Evolutionary conservation across 2,888 invertebrate species (phyloP).

Genomic region (Atrina japonica): DNA sequence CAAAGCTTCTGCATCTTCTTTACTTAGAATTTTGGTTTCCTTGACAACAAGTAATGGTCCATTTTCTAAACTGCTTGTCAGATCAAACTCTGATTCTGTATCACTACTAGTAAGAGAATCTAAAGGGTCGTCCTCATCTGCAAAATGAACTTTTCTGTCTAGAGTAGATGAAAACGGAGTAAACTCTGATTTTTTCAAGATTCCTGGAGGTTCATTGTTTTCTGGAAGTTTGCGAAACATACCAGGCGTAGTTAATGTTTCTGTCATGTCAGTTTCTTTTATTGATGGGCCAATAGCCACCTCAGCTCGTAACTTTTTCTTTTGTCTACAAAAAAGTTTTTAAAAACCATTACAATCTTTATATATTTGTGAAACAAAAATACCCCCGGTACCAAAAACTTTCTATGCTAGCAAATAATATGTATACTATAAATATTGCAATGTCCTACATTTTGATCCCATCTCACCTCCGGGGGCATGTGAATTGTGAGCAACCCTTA

Average conservation of each 20-base stretch:
- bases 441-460: no score
- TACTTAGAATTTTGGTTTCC: slow-evolving; percentile 22
- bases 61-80: neutral
- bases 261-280: neutral
- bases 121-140: slow-evolving; percentile 21
- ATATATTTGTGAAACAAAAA: no score
- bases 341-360: neutral
- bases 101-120: slow-evolving; percentile 26
- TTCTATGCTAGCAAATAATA: no score
- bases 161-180: neutral
- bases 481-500: no score
- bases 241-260: slow-evolving; percentile 20
- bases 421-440: no score
- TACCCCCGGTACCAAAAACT: no score
- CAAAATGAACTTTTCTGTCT: slow-evolving; percentile 33
- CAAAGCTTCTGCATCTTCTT: slow-evolving; percentile 1
- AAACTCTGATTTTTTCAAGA: slow-evolving; percentile 20
- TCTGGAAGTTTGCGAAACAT: slow-evolving; percentile 11
- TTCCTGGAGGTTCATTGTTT: slow-evolving; percentile 30
- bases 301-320: slow-evolving; percentile 13
- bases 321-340: slow-evolving; percentile 10
- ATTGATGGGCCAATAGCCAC: neutral
- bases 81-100: slow-evolving; percentile 14
- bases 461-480: no score
- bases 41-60: slow-evolving; percentile 21